Percentiles rank a stretch among this genome's conserved stretches.
Evolutionary conservation across 2,113 vertebrate species (phyloP).

Genomic region (Heptranchias perlo): DNA sequence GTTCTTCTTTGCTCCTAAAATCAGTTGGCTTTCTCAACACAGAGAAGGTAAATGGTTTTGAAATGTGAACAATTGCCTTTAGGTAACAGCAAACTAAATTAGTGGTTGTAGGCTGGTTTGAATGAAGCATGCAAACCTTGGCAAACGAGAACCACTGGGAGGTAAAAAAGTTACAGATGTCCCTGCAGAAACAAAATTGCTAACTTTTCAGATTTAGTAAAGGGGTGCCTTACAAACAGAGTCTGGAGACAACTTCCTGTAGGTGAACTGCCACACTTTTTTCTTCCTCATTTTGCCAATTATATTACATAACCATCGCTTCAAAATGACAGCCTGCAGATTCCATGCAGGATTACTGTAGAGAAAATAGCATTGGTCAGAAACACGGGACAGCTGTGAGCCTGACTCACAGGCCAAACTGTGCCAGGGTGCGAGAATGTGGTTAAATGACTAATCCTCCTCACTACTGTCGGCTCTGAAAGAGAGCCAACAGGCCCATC

Average conservation of each 20-base stretch:
- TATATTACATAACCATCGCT: not conserved
- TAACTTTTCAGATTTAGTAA: constrained; percentile 1
- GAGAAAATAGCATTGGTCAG: not conserved
- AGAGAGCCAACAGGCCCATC: constrained; percentile 53
- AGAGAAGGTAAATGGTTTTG: not conserved
- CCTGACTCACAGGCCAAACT: constrained; percentile 45
- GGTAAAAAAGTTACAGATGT: not conserved
- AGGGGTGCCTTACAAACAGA: not conserved
- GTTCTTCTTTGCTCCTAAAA: not conserved
- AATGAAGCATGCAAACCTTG: not conserved
- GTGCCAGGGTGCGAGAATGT: constrained; percentile 41
- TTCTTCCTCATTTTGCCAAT: not conserved
- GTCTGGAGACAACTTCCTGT: not conserved
- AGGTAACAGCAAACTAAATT: not conserved
- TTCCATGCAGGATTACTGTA: not conserved
- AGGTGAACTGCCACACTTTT: not conserved
- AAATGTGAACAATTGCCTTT: not conserved
- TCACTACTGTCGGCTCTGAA: constrained; percentile 48
- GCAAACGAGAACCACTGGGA: not conserved
- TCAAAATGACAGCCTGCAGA: constrained; percentile 19
- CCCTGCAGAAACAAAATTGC: not conserved
- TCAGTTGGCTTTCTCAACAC: not conserved
- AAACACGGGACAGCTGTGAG: constrained; percentile 40
- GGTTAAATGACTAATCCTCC: constrained; percentile 47
- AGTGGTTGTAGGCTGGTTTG: not conserved